These are phyloP conservation scores for Chalcis sispes DNA, from an alignment of 2,888 invertebrate genomes.

Conservation along the genomic window DNA sequence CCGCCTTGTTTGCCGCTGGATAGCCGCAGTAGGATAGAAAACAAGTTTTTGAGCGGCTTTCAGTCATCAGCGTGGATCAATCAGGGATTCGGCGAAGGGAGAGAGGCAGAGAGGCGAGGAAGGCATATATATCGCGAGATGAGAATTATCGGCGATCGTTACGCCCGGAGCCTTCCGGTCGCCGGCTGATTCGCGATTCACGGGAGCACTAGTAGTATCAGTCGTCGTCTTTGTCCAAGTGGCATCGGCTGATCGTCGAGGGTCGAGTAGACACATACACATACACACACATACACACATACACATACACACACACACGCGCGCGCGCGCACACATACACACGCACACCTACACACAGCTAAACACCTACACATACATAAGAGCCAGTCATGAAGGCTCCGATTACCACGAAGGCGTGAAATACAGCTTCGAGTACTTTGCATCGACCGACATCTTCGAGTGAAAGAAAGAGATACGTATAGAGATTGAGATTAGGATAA, in stretches of 20 bases:
- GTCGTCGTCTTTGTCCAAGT: no score
- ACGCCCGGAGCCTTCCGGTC: conserved; percentile 31
- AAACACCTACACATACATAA: no score
- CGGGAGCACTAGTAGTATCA: background rate
- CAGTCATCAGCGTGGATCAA: background rate
- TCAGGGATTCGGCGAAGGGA: background rate
- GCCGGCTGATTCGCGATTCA: conserved; percentile 28
- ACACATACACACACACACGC: no score
- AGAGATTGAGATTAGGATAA: conserved; percentile 8
- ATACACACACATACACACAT: no score
- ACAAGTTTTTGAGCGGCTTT: no score
- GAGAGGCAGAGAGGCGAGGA: background rate
- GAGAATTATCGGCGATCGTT: conserved; percentile 35
- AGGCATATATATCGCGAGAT: conserved; percentile 22
- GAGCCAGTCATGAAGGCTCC: background rate
- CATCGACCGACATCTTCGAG: background rate
- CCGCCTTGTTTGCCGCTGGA: background rate
- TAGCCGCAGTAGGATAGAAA: background rate
- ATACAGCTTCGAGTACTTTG: no score
- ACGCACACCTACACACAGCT: no score
- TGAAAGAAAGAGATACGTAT: background rate
- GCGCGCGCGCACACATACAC: no score
- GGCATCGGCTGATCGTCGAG: background rate
- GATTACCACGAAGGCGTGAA: no score
- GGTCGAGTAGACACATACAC: background rate